phyloP scores from a whole-genome alignment of 1,140 invertebrate genomes.

The Pseudomyrmex concolor region DNA sequence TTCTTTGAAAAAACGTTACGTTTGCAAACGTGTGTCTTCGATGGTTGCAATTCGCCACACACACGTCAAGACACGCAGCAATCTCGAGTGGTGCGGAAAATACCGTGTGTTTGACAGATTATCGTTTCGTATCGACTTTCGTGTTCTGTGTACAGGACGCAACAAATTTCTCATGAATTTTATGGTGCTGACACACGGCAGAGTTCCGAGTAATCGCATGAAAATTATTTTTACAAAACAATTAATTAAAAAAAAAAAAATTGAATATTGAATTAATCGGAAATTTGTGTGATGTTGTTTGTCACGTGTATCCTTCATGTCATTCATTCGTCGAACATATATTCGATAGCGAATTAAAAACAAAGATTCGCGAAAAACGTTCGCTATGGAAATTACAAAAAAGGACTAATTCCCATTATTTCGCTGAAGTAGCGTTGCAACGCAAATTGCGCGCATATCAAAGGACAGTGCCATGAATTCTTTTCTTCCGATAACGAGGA shows the following conservation, averaged over 20 bases:
- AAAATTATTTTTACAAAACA: too few species aligned
- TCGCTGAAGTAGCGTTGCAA: conserved; percentile 20
- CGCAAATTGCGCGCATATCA: conserved; percentile 48
- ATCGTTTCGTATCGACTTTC: not conserved
- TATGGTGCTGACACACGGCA: not conserved
- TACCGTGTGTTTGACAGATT: not conserved
- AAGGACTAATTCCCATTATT: conserved; percentile 58
- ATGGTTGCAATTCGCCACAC: too few species aligned
- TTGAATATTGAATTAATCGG: too few species aligned
- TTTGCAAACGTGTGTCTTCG: not conserved
- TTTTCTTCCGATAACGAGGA: conserved; percentile 18
- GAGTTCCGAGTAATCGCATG: not conserved
- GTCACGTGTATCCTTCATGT: too few species aligned
- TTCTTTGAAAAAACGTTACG: not conserved
- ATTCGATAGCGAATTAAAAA: not conserved
- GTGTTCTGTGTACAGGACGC: not conserved
- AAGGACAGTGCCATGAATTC: not conserved
- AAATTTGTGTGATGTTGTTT: too few species aligned
- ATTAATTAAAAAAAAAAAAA: too few species aligned
- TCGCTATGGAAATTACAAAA: not conserved
- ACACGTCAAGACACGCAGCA: not conserved
- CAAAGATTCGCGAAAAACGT: too few species aligned
- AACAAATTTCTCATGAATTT: conserved; percentile 9
- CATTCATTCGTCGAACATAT: conserved; percentile 6
- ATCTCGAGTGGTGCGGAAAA: not conserved